phyloP scores from a whole-genome alignment of 53 echinoderm and acorn worm species.

The Echinarachnius parma region DNA sequence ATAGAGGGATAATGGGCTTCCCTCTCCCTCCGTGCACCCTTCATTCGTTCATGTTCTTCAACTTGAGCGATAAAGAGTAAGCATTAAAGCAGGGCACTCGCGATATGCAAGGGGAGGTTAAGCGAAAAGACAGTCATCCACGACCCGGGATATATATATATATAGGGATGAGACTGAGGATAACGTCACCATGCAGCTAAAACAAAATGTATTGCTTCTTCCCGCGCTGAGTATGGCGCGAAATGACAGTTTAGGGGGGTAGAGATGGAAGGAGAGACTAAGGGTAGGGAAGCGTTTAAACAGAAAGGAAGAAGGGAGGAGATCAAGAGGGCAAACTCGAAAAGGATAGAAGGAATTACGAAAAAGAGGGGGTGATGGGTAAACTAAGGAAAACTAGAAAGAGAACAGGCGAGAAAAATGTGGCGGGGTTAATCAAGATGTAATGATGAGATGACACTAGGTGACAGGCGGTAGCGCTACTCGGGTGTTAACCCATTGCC shows the following conservation, averaged over 20 bases:
- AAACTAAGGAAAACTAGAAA: no score
- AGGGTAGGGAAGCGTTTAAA: no score
- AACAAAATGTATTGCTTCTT: constrained; percentile 3
- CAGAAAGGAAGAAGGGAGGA: constrained; percentile 5
- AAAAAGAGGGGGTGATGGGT: constrained; percentile 1
- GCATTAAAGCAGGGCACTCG: constrained; percentile 22
- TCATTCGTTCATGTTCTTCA: no score
- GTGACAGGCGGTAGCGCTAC: no score
- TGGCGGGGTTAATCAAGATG: constrained; percentile 49
- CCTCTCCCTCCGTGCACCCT: no score
- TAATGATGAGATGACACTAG: constrained; percentile 16
- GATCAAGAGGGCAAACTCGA: not conserved
- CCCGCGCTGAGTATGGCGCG: not conserved
- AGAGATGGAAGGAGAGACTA: not conserved
- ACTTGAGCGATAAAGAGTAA: constrained; percentile 1
- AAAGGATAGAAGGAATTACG: constrained; percentile 1
- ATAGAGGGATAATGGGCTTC: no score
- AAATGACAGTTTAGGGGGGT: not conserved
- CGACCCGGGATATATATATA: no score
- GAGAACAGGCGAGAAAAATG: constrained; percentile 43
- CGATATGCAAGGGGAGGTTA: constrained; percentile 34
- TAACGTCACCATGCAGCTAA: no score
- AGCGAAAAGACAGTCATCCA: constrained; percentile 41
- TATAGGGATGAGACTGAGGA: no score
- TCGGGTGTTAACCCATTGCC: no score